phyloP scores from a whole-genome alignment of 2,113 vertebrate genomes.

The Terrapene triunguis region DNA sequence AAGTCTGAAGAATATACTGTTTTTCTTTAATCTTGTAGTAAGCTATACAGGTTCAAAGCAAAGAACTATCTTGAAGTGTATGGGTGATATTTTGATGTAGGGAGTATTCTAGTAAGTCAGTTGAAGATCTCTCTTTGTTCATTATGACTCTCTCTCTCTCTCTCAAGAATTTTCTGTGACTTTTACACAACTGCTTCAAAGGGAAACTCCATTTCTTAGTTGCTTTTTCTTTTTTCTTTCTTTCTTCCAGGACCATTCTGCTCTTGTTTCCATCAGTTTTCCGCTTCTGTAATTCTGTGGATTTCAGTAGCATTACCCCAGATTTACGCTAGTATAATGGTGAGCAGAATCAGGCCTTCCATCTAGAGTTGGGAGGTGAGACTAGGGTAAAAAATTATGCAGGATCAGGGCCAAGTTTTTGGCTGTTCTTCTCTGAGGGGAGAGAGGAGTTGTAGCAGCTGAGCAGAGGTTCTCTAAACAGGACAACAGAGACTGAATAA shows the following conservation, averaged over 20 bases:
- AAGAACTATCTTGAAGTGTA: neutral
- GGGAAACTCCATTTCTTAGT: neutral
- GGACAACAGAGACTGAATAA: fast-evolving
- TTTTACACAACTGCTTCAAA: neutral
- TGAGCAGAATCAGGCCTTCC: neutral
- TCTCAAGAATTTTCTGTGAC: neutral
- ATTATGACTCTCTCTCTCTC: neutral
- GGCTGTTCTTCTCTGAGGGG: neutral
- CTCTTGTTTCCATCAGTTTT: fast-evolving
- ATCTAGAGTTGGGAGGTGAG: neutral
- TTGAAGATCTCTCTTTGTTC: neutral
- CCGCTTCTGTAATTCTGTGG: neutral
- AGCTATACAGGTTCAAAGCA: neutral
- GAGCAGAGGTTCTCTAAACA: neutral
- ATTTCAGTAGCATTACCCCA: fast-evolving
- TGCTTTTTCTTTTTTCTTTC: fast-evolving
- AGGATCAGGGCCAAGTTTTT: neutral
- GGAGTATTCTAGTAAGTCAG: fast-evolving
- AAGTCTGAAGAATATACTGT: neutral
- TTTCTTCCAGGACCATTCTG: neutral
- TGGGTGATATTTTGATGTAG: neutral
- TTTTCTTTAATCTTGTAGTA: neutral
- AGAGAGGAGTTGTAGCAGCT: neutral
- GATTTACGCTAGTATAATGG: neutral
- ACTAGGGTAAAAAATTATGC: neutral